Conservation (phyloP, 2,888 invertebrate genomes). For the Cataglyphis cursor region DNA sequence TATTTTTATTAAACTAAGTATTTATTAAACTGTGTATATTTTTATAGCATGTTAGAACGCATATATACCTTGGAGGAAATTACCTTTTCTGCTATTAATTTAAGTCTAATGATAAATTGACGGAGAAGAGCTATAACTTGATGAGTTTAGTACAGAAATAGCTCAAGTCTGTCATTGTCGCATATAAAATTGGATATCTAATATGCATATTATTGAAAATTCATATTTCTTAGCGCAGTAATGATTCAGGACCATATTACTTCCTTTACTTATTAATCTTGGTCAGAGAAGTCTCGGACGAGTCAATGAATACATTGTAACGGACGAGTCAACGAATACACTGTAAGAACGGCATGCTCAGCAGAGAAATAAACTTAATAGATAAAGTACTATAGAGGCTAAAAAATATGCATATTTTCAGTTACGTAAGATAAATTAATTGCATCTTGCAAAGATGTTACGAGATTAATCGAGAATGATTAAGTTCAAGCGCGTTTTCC, state of each 20-base stretch:
- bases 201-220: conserved; percentile 22
- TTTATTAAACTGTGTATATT: no score
- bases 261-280: conserved; percentile 12
- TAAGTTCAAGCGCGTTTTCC: conserved; percentile 24
- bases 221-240: background rate
- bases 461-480: conserved; percentile 35
- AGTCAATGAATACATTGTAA: background rate
- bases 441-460: conserved; percentile 10
- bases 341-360: background rate
- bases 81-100: conserved; percentile 9
- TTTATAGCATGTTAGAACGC: background rate
- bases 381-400: background rate
- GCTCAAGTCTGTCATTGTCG: background rate
- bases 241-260: conserved; percentile 34
- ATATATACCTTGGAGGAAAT: background rate
- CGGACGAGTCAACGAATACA: conserved; percentile 17
- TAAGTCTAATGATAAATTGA: conserved; percentile 37
- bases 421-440: conserved; percentile 38
- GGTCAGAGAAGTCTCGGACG: background rate
- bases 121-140: conserved; percentile 1
- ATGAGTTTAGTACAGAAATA: background rate
- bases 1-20: background rate
- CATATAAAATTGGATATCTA: conserved; percentile 1
- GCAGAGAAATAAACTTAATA: background rate
- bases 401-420: conserved; percentile 32